Conservation (phyloP, 2,888 invertebrate species). For the Xestia ashworthii region DNA sequence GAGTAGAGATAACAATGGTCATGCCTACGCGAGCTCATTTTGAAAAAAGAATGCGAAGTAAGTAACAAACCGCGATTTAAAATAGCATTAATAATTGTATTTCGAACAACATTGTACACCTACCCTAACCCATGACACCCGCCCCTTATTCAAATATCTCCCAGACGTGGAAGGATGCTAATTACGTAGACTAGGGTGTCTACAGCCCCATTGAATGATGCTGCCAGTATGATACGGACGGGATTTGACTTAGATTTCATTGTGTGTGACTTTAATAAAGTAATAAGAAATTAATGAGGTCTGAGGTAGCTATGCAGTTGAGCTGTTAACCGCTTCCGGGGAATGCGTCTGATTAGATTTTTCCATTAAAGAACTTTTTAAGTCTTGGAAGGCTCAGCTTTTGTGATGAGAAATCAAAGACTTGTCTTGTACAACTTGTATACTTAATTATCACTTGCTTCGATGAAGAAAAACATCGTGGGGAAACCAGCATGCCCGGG, state of each 20-base stretch:
- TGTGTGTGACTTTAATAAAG: constrained; percentile 27
- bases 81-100: constrained; percentile 9
- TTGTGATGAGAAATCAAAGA: background rate
- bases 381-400: background rate
- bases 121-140: constrained; percentile 50
- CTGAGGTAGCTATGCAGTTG: constrained; percentile 14
- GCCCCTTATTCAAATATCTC: constrained; percentile 83
- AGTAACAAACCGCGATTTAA: background rate
- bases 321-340: background rate
- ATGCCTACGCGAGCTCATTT: background rate
- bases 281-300: constrained; percentile 18
- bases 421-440: background rate
- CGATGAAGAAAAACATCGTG: too few species aligned
- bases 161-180: constrained; percentile 82
- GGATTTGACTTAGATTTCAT: constrained; percentile 61
- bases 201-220: constrained; percentile 74
- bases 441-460: background rate
- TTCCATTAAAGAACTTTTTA: background rate
- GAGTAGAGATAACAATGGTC: background rate
- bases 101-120: constrained; percentile 22
- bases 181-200: constrained; percentile 82
- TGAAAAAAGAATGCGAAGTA: background rate
- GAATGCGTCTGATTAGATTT: background rate
- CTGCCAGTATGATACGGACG: constrained; percentile 65
- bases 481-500: too few species aligned